phyloP scores from a whole-genome alignment of 2,888 invertebrate genomes.

The Mechanitis messenoides region DNA sequence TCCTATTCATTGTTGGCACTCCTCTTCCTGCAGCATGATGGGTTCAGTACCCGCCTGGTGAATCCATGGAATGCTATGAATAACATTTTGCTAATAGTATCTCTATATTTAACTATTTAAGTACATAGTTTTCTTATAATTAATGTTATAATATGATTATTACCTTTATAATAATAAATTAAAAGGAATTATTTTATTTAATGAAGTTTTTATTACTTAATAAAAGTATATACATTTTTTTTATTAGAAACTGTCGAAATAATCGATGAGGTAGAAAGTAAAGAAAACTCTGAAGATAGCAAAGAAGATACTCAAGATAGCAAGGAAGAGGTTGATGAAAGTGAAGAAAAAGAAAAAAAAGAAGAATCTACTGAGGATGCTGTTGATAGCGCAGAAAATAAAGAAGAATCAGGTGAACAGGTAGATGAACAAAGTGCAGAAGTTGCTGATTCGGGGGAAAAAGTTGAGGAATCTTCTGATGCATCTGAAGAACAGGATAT shows the following conservation, averaged over 20 bases:
- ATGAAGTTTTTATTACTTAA: too few relatives aligned
- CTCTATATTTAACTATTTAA: too few relatives aligned
- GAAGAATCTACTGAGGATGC: slow-evolving; percentile 42
- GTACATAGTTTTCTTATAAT: too few relatives aligned
- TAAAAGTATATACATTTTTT: slow-evolving; percentile 7
- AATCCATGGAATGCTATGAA: too few relatives aligned
- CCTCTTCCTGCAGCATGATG: too few relatives aligned
- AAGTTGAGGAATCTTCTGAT: slow-evolving; percentile 45
- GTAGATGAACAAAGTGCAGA: slow-evolving; percentile 32
- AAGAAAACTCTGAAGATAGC: slow-evolving; percentile 45
- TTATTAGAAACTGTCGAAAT: slow-evolving; percentile 62
- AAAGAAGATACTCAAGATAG: slow-evolving; percentile 36
- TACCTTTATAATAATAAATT: not conserved
- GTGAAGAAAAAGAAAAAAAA: slow-evolving; percentile 39
- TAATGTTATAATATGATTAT: too few relatives aligned
- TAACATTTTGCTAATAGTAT: too few relatives aligned
- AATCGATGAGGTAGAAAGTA: slow-evolving; percentile 50
- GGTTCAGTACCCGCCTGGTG: too few relatives aligned
- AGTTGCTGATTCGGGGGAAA: slow-evolving; percentile 35
- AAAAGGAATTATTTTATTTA: slow-evolving; percentile 1
- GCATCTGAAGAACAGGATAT: slow-evolving; percentile 38
- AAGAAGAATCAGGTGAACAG: slow-evolving; percentile 33
- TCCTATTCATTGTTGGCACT: too few relatives aligned
- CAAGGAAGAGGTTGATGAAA: slow-evolving; percentile 38
- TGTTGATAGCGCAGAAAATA: slow-evolving; percentile 38